These are phyloP conservation scores for Caenorhabditis sp. DNA, from an alignment of 2,888 invertebrate species.

Conservation along the genomic window DNA sequence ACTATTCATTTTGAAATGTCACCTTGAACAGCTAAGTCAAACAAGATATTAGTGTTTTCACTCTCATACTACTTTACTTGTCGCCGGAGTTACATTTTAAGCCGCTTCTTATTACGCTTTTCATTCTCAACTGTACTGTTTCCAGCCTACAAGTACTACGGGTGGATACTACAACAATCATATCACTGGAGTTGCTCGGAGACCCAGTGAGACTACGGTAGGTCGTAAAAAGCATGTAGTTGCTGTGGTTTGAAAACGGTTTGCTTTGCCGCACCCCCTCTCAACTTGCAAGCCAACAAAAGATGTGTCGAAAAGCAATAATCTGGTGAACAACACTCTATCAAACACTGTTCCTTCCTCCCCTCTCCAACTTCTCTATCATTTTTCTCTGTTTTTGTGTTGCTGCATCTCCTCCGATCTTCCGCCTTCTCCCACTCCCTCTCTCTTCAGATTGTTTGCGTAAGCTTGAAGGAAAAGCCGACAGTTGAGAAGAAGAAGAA, in stretches of 20 bases:
- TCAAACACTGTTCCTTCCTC: conserved; percentile 27
- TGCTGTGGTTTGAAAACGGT: background rate
- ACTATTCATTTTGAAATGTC: background rate
- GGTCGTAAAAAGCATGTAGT: background rate
- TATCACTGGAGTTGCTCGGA: conserved; percentile 15
- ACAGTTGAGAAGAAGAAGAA: conserved; percentile 20
- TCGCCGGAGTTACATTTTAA: background rate
- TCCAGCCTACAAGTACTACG: conserved; percentile 36
- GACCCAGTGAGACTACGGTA: conserved; percentile 56
- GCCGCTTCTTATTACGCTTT: background rate
- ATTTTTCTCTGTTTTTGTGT: conserved; percentile 10
- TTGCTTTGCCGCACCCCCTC: conserved; percentile 10
- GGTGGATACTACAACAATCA: conserved; percentile 40
- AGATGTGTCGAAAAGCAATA: conserved; percentile 24
- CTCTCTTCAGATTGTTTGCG: conserved; percentile 18
- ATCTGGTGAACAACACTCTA: conserved; percentile 29
- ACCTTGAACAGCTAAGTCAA: too few species aligned
- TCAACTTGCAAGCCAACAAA: conserved; percentile 8
- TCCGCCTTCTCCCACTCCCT: conserved; percentile 30
- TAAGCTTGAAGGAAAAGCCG: conserved; percentile 37
- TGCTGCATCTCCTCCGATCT: conserved; percentile 1
- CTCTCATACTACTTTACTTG: background rate
- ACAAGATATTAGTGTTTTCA: background rate
- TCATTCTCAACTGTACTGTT: background rate
- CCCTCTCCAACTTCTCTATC: conserved; percentile 19